Evolutionary conservation across 2,797 vertebrate species (phyloP).

Genomic region (Yasuhikotakia modesta): DNA sequence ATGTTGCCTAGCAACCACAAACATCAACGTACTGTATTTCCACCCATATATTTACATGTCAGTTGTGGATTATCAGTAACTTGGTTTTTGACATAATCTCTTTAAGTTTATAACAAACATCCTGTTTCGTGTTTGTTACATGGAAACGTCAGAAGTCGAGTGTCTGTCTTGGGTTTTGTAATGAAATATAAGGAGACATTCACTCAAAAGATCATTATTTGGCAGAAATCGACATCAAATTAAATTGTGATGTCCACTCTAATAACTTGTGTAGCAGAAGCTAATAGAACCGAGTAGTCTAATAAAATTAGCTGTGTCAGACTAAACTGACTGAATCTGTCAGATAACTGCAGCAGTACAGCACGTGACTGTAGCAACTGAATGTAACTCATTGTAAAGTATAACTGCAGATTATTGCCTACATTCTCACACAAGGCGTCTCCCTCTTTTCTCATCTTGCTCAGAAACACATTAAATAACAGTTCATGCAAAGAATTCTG

Average conservation of each 20-base stretch:
- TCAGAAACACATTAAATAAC: too few relatives aligned
- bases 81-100: neutral
- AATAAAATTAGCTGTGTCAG: neutral
- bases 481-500: too few relatives aligned
- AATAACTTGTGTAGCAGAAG: neutral
- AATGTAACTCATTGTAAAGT: neutral
- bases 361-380: neutral
- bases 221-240: neutral
- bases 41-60: neutral
- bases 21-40: too few relatives aligned
- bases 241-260: neutral
- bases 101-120: neutral
- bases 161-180: neutral
- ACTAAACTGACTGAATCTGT: neutral
- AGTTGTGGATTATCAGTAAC: neutral
- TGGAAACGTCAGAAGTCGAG: neutral
- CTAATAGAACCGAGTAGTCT: neutral
- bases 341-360: neutral
- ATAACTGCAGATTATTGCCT: neutral
- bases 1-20: neutral
- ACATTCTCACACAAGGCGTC: too few relatives aligned
- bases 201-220: neutral
- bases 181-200: neutral
- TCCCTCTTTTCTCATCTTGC: too few relatives aligned
- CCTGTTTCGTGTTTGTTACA: neutral